Evolutionary conservation across 1,140 invertebrate species (phyloP).

Genomic region (Zaprionus tsacasi): DNA sequence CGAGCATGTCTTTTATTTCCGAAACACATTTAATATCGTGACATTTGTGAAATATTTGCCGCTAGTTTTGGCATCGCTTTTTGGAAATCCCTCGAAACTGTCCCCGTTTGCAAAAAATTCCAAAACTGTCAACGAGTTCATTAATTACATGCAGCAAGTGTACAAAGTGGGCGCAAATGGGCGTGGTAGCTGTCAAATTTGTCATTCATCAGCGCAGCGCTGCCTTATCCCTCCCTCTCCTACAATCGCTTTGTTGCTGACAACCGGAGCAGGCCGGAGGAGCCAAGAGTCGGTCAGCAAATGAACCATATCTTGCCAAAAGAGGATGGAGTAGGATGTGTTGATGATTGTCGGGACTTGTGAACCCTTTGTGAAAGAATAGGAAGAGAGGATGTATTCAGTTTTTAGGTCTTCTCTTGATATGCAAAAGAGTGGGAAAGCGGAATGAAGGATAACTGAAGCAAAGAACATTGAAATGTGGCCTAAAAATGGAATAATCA

Average conservation of each 20-base stretch:
- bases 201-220: constrained; percentile 68
- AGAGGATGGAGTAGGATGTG: neutral
- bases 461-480: neutral
- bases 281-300: constrained; percentile 13
- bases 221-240: constrained; percentile 14
- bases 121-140: constrained; percentile 73
- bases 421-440: neutral
- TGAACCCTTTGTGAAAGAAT: neutral
- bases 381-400: neutral
- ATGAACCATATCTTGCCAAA: constrained; percentile 1
- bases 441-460: neutral
- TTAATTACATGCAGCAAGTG: constrained; percentile 67
- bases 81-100: constrained; percentile 37
- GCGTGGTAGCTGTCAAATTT: constrained; percentile 66
- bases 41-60: constrained; percentile 44
- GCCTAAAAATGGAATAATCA: no score
- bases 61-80: constrained; percentile 30
- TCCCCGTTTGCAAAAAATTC: constrained; percentile 54
- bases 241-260: constrained; percentile 56
- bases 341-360: neutral
- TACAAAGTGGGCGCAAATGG: constrained; percentile 53
- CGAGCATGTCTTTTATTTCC: constrained; percentile 14
- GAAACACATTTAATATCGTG: constrained; percentile 36
- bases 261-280: constrained; percentile 18
- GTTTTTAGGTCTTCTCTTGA: neutral